phyloP scores from a whole-genome alignment of 2,113 vertebrate species.

The Silurus asotus region DNA sequence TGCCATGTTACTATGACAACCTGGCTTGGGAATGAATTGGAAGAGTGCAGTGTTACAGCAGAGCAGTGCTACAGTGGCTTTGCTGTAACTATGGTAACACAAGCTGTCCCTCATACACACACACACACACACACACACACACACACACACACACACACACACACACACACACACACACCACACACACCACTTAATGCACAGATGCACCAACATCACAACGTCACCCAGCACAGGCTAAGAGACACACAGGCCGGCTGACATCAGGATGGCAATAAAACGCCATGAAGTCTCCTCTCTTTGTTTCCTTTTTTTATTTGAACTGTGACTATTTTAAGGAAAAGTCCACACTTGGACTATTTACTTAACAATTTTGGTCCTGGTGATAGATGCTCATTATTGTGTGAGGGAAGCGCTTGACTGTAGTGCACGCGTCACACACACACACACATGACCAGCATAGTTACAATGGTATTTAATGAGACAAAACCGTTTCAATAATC shows the following conservation, averaged over 20 bases:
- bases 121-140: constrained; percentile 68
- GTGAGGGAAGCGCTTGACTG: neutral
- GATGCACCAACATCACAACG: neutral
- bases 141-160: constrained; percentile 66
- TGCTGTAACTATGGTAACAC: constrained; percentile 58
- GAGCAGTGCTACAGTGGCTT: constrained; percentile 16
- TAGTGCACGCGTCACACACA: no score
- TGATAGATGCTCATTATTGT: neutral
- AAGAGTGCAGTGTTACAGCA: constrained; percentile 60
- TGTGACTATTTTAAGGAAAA: neutral
- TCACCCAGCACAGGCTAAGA: neutral
- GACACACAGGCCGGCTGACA: neutral
- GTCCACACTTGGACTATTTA: neutral
- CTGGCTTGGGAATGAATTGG: constrained; percentile 51
- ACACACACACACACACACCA: constrained; percentile 58
- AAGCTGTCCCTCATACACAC: constrained; percentile 56
- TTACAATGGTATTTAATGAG: neutral
- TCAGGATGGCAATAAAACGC: neutral
- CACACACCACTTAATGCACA: constrained; percentile 2
- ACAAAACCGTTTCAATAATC: neutral
- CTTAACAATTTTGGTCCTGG: neutral
- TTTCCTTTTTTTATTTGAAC: neutral
- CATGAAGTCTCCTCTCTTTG: neutral
- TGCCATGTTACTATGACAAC: constrained; percentile 62
- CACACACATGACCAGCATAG: neutral